Percentiles rank a stretch among this genome's conserved stretches.
These are phyloP conservation scores for Natrix natrix DNA, from an alignment of 2,797 vertebrate genomes.

Conservation along the genomic window DNA sequence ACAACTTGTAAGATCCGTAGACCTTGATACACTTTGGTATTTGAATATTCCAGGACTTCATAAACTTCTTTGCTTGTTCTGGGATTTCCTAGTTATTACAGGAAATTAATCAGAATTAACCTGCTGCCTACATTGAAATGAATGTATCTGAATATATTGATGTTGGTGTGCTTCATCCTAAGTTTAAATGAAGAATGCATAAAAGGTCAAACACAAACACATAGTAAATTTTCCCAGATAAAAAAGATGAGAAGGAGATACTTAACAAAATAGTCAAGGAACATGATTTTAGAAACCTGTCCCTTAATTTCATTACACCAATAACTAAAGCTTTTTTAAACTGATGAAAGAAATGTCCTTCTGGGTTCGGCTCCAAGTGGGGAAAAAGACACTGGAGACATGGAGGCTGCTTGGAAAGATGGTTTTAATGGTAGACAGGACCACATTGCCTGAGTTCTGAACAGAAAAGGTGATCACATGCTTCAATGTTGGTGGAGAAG, in stretches of 20 bases:
- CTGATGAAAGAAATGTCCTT: too few species aligned
- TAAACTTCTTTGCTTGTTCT: neutral
- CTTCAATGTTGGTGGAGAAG: too few species aligned
- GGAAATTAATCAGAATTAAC: neutral
- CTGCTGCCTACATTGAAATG: neutral
- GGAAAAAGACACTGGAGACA: too few species aligned
- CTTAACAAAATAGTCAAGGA: neutral
- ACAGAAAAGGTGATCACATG: too few species aligned
- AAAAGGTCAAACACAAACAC: neutral
- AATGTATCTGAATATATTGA: neutral
- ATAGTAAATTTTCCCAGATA: neutral
- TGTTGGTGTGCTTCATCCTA: neutral
- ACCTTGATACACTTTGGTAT: neutral
- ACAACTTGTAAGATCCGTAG: neutral
- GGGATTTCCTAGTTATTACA: neutral
- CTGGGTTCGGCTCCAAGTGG: too few species aligned
- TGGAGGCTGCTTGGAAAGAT: too few species aligned
- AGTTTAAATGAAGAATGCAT: neutral
- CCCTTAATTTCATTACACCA: neutral
- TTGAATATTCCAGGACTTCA: neutral
- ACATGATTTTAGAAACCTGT: neutral
- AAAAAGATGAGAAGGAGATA: neutral
- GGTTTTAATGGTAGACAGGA: too few species aligned
- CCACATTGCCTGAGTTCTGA: too few species aligned
- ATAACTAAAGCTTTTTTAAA: neutral